These are phyloP conservation scores for Cephalopterus ornatus DNA, from an alignment of 2,113 vertebrate species.

Conservation along the genomic window DNA sequence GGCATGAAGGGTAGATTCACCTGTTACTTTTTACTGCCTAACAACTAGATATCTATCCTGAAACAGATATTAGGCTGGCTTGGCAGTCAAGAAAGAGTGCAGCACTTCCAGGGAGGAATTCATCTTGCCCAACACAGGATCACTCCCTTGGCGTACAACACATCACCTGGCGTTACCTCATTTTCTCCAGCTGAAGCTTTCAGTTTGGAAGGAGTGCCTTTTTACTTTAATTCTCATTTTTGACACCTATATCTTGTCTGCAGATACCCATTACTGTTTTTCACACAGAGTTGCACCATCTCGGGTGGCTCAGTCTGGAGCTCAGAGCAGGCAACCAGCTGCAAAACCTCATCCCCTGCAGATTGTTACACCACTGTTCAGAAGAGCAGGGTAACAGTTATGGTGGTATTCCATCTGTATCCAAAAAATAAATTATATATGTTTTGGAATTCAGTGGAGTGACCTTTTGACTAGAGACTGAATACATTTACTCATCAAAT, in stretches of 20 bases:
- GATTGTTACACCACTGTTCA: conserved; percentile 21
- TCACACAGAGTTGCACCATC: rapidly evolving
- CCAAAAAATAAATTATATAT: background rate
- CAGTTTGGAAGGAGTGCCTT: background rate
- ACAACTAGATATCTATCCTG: background rate
- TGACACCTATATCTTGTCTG: background rate
- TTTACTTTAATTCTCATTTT: background rate
- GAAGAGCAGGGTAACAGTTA: conserved; percentile 22
- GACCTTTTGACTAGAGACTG: background rate
- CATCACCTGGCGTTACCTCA: background rate
- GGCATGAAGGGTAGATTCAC: background rate
- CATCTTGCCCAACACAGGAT: rapidly evolving
- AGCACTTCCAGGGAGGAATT: background rate
- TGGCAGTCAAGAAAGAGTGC: background rate
- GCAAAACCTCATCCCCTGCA: background rate
- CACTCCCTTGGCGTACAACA: rapidly evolving
- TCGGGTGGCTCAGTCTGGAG: background rate
- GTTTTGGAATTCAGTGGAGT: conserved; percentile 42
- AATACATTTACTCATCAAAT: background rate
- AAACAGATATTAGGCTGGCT: background rate
- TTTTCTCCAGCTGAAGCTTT: background rate
- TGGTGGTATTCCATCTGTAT: conserved; percentile 9
- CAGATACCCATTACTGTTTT: background rate
- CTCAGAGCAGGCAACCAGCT: background rate
- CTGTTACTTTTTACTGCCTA: background rate